These are phyloP conservation scores for Synergus japonicus DNA, from an alignment of 2,888 invertebrate species.

Conservation along the genomic window DNA sequence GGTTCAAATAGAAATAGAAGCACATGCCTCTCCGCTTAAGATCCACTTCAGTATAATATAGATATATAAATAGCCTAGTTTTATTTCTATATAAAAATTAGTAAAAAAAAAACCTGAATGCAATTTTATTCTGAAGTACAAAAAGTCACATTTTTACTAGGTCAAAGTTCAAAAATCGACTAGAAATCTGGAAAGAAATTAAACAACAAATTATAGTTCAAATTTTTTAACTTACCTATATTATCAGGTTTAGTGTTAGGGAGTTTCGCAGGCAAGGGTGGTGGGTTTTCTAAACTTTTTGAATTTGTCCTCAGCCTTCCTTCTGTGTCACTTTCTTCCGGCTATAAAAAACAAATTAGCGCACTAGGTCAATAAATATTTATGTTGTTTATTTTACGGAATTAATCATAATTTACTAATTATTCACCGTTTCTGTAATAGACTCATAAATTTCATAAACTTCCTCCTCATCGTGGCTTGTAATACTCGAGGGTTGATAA, in stretches of 20 bases:
- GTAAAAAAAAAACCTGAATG: background rate
- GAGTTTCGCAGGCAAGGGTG: slow-evolving; percentile 66
- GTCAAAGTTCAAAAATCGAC: background rate
- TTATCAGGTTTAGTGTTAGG: slow-evolving; percentile 48
- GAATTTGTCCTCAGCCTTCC: slow-evolving; percentile 51
- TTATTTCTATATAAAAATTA: slow-evolving; percentile 14
- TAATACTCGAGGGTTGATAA: slow-evolving; percentile 66
- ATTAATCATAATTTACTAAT: background rate
- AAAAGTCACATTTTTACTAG: no score
- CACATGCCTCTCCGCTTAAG: slow-evolving; percentile 67
- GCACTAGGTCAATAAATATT: background rate
- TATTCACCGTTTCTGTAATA: slow-evolving; percentile 69
- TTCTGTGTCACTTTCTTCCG: slow-evolving; percentile 61
- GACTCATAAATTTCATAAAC: slow-evolving; percentile 71
- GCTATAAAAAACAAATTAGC: slow-evolving; percentile 56
- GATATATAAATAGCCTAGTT: slow-evolving; percentile 11
- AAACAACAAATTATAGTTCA: background rate
- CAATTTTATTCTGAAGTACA: background rate
- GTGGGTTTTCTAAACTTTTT: slow-evolving; percentile 54
- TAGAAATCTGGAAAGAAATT: background rate
- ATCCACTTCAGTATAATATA: slow-evolving; percentile 30
- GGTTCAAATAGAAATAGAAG: slow-evolving; percentile 72
- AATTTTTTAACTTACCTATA: slow-evolving; percentile 38
- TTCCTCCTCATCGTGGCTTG: slow-evolving; percentile 67
- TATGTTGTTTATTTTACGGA: background rate